These are phyloP conservation scores for Lota lota DNA, from an alignment of 2,113 vertebrate genomes.

Conservation along the genomic window DNA sequence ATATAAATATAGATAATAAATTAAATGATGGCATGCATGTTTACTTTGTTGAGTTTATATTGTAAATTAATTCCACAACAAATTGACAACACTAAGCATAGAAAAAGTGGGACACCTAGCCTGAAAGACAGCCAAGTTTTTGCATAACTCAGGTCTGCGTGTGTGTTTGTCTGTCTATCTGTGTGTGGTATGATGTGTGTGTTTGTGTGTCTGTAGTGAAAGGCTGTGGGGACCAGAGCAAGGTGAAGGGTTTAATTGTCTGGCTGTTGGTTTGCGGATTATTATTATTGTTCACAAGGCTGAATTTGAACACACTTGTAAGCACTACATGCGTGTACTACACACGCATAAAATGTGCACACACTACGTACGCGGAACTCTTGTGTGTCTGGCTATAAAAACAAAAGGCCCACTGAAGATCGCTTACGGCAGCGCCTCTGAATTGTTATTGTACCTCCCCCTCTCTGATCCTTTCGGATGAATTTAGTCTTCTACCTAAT, in stretches of 20 bases:
- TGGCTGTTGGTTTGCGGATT: conserved; percentile 31
- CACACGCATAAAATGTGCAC: not conserved
- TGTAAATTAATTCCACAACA: no score
- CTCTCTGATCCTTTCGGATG: not conserved
- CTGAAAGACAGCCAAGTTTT: conserved; percentile 34
- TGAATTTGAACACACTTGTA: conserved; percentile 12
- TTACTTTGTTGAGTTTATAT: no score
- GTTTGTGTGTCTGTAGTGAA: conserved; percentile 11
- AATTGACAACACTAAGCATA: no score
- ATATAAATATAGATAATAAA: no score
- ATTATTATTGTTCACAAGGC: conserved; percentile 40
- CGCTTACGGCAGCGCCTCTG: conserved; percentile 29
- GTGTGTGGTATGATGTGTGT: conserved; percentile 16
- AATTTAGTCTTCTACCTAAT: not conserved
- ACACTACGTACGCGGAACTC: conserved; percentile 23
- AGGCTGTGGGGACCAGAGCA: not conserved
- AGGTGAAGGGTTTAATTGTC: conserved; percentile 46
- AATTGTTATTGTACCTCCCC: conserved; percentile 36
- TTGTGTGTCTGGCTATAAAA: conserved; percentile 37
- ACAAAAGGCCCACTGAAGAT: conserved; percentile 41
- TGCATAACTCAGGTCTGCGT: conserved; percentile 28
- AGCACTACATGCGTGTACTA: not conserved
- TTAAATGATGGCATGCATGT: no score
- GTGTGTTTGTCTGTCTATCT: conserved; percentile 12
- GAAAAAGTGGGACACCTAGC: not conserved